Percentiles rank a stretch among this genome's conserved stretches.
phyloP scores from a whole-genome alignment of 1,140 invertebrate species.

The Calephelis virginiensis region DNA sequence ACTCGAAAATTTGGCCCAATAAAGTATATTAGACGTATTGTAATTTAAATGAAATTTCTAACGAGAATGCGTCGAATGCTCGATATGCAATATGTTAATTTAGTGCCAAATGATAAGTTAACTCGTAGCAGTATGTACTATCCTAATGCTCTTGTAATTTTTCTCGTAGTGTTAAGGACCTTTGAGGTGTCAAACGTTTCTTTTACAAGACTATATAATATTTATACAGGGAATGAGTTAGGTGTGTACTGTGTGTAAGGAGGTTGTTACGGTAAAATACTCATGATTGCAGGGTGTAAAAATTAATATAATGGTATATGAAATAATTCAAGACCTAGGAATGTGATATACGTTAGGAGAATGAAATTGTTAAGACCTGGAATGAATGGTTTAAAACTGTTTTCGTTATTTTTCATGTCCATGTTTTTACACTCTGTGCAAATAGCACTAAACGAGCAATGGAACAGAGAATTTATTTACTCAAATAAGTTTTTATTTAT shows the following conservation, averaged over 20 bases:
- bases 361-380: background rate
- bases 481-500: constrained; percentile 74
- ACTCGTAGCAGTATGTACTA: constrained; percentile 76
- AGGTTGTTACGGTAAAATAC: constrained; percentile 74
- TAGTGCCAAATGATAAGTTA: constrained; percentile 79
- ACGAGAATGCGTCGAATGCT: constrained; percentile 65
- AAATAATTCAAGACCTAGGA: background rate
- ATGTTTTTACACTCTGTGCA: constrained; percentile 72
- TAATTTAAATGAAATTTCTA: constrained; percentile 54
- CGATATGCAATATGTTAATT: constrained; percentile 78
- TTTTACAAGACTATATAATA: constrained; percentile 77
- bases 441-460: constrained; percentile 73
- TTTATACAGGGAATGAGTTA: constrained; percentile 77
- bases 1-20: constrained; percentile 21
- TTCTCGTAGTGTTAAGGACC: constrained; percentile 74
- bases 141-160: constrained; percentile 76
- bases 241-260: constrained; percentile 72
- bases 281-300: constrained; percentile 72
- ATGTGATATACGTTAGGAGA: background rate
- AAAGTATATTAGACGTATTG: constrained; percentile 35
- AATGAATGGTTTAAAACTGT: constrained; percentile 6
- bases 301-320: constrained; percentile 46
- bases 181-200: constrained; percentile 74
- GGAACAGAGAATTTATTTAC: constrained; percentile 79
- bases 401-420: constrained; percentile 31